A percentile compares a stretch with the other conserved stretches of the same genome.
phyloP scores from a whole-genome alignment of 2,888 invertebrate species.

The Eurytoma californica region DNA sequence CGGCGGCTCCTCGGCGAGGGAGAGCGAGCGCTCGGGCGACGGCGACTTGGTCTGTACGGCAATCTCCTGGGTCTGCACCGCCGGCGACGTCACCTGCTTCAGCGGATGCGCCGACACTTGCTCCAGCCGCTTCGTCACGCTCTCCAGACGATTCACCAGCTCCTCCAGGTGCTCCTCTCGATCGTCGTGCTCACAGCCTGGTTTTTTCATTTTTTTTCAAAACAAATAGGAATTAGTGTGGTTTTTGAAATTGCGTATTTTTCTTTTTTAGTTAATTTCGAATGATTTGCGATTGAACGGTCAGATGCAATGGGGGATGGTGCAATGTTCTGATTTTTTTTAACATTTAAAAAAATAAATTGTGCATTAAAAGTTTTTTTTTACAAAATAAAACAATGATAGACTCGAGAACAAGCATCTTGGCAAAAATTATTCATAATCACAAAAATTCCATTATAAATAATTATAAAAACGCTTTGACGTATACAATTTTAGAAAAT shows the following conservation, averaged over 20 bases:
- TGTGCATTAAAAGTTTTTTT: too few species aligned
- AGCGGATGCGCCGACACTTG: constrained; percentile 62
- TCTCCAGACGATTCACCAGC: constrained; percentile 85
- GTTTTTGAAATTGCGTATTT: neutral
- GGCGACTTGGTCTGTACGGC: constrained; percentile 69
- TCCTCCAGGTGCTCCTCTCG: constrained; percentile 79
- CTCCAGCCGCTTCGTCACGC: constrained; percentile 84
- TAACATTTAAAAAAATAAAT: too few species aligned
- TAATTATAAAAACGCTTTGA: too few species aligned
- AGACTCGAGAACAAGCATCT: too few species aligned
- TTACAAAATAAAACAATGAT: too few species aligned
- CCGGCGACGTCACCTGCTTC: constrained; percentile 61
- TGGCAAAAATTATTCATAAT: too few species aligned
- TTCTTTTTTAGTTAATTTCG: neutral
- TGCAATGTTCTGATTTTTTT: too few species aligned
- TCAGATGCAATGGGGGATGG: too few species aligned
- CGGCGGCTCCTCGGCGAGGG: constrained; percentile 63
- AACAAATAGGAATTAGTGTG: neutral
- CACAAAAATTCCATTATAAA: too few species aligned
- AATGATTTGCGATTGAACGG: neutral
- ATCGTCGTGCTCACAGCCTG: constrained; percentile 69
- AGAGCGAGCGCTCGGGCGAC: constrained; percentile 65
- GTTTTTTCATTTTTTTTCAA: neutral
- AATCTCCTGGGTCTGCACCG: constrained; percentile 60
- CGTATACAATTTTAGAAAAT: too few species aligned